These are phyloP conservation scores for Diachrysia chrysitis DNA, from an alignment of 2,888 invertebrate species.

Conservation along the genomic window DNA sequence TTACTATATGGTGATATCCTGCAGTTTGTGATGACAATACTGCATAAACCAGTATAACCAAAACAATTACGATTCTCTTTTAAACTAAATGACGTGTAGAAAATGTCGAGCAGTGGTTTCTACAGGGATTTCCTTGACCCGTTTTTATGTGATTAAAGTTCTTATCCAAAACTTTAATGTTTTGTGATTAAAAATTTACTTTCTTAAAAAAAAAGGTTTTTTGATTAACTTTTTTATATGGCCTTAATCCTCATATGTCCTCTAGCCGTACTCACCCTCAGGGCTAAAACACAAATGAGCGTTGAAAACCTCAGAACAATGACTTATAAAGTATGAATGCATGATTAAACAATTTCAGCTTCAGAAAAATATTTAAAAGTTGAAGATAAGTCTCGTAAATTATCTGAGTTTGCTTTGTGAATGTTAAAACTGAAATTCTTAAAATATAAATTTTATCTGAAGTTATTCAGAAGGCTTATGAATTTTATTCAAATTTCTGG, in stretches of 20 bases:
- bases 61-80: too few species aligned
- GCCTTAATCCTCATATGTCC: background rate
- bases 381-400: background rate
- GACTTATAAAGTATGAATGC: conserved; percentile 1
- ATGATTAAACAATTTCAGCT: conserved; percentile 14
- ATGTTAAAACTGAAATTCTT: background rate
- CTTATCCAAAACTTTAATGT: too few species aligned
- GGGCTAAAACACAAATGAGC: conserved; percentile 15
- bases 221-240: background rate
- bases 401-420: background rate
- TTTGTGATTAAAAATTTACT: too few species aligned
- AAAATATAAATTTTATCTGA: background rate
- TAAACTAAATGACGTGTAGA: too few species aligned
- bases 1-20: too few species aligned
- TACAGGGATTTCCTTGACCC: too few species aligned
- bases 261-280: conserved; percentile 8
- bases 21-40: too few species aligned
- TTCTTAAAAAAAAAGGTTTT: too few species aligned
- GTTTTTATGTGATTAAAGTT: too few species aligned
- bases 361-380: background rate
- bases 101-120: too few species aligned
- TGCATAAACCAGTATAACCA: too few species aligned
- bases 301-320: conserved; percentile 20
- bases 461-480: background rate
- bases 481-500: background rate